Evolutionary conservation across 1,140 invertebrate species (phyloP).

Genomic region (Pararge aegeria): DNA sequence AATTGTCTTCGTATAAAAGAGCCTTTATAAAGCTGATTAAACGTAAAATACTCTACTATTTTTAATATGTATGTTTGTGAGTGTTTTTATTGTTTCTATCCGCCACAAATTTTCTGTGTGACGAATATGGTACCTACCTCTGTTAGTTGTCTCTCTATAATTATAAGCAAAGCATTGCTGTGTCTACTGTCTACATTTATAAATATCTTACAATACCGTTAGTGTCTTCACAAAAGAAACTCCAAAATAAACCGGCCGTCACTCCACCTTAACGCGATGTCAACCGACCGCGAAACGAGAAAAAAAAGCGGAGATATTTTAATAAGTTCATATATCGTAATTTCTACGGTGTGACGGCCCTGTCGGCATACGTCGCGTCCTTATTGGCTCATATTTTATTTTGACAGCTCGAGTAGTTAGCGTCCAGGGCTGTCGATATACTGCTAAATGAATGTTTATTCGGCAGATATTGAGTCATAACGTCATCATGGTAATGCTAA

Average conservation of each 20-base stretch:
- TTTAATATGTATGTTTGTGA: no score
- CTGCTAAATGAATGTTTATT: slow-evolving; percentile 24
- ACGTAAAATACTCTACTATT: no score
- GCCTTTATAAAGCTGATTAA: no score
- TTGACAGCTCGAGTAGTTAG: slow-evolving; percentile 58
- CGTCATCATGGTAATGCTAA: not conserved
- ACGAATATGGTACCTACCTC: no score
- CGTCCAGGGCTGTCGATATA: slow-evolving; percentile 42
- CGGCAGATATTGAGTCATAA: slow-evolving; percentile 11
- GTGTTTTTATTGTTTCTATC: no score
- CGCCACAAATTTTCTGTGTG: no score
- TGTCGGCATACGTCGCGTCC: slow-evolving; percentile 55
- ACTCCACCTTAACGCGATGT: slow-evolving; percentile 47
- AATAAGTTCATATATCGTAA: slow-evolving; percentile 76
- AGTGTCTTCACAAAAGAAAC: slow-evolving; percentile 2
- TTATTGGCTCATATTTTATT: slow-evolving; percentile 76
- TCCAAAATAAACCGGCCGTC: slow-evolving; percentile 23
- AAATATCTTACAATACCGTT: slow-evolving; percentile 6
- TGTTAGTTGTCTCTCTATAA: no score
- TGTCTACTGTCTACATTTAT: slow-evolving; percentile 5
- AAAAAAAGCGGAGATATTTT: slow-evolving; percentile 69
- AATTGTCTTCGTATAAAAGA: no score
- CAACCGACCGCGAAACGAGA: slow-evolving; percentile 61
- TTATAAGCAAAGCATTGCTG: no score
- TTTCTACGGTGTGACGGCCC: slow-evolving; percentile 62